Percentiles rank a stretch among this genome's conserved stretches.
phyloP scores from a whole-genome alignment of 2,113 vertebrate genomes.

The Gymnocephalus cernua region DNA sequence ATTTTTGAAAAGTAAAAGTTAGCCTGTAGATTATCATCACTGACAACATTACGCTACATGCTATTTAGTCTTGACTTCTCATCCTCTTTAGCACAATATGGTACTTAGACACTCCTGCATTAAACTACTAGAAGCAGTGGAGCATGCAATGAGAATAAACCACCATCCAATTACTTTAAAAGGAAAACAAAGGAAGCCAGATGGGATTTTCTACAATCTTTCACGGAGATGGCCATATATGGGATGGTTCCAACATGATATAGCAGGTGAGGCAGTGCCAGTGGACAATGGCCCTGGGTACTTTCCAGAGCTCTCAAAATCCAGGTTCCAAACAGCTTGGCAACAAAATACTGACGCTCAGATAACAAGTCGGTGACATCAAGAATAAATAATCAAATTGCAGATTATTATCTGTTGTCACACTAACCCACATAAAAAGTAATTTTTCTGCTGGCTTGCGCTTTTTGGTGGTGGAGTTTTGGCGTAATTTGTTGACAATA shows the following conservation, averaged over 20 bases:
- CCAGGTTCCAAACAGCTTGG: constrained; percentile 35
- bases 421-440: background rate
- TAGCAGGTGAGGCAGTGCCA: constrained; percentile 6
- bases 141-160: constrained; percentile 17
- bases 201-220: constrained; percentile 17
- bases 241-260: constrained; percentile 14
- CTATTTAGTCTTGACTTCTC: constrained; percentile 23
- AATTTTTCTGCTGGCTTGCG: accelerated
- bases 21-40: background rate
- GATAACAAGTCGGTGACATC: background rate
- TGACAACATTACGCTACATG: constrained; percentile 8
- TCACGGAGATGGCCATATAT: constrained; percentile 14
- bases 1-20: background rate
- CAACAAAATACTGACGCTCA: constrained; percentile 8
- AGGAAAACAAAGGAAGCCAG: constrained; percentile 21
- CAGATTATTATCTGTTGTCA: constrained; percentile 14
- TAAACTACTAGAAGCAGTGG: constrained; percentile 14
- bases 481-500: background rate
- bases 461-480: background rate
- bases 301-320: constrained; percentile 12
- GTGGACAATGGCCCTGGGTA: constrained; percentile 26
- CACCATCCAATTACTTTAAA: constrained; percentile 37
- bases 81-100: constrained; percentile 29
- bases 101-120: background rate
- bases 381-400: constrained; percentile 32